A percentile compares a stretch with the other conserved stretches of the same genome.
These are phyloP conservation scores for Scytalopus superciliaris DNA, from an alignment of 2,113 vertebrate species.

Conservation along the genomic window DNA sequence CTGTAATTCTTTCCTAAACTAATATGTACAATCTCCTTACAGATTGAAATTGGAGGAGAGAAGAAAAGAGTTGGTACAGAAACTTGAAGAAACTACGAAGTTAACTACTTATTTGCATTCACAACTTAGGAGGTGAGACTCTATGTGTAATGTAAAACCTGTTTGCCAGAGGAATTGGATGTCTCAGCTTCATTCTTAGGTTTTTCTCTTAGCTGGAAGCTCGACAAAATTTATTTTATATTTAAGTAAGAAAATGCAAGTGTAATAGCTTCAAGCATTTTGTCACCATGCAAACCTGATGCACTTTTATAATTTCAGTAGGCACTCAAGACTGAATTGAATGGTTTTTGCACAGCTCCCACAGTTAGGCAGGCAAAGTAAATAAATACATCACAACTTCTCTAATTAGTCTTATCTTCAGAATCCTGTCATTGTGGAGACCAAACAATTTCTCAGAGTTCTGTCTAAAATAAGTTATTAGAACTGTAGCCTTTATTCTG, in stretches of 20 bases:
- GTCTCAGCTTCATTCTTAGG: not conserved
- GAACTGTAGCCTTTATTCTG: not conserved
- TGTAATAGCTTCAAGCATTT: not conserved
- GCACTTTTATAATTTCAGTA: not conserved
- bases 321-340: not conserved
- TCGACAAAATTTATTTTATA: not conserved
- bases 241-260: not conserved
- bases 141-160: not conserved
- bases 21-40: not conserved
- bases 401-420: not conserved
- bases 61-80: constrained; percentile 79
- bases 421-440: not conserved
- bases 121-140: constrained; percentile 80
- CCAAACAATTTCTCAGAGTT: not conserved
- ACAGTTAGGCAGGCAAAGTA: not conserved
- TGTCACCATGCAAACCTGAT: not conserved
- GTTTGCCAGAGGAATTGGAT: not conserved
- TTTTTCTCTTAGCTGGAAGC: not conserved
- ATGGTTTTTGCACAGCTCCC: not conserved
- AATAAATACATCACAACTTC: not conserved
- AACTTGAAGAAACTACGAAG: constrained; percentile 83
- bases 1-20: not conserved
- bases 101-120: constrained; percentile 82
- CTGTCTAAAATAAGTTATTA: not conserved
- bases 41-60: constrained; percentile 83